Evolutionary conservation across 2,888 invertebrate genomes (phyloP), one percentile per base, ranked within the genome.

Genomic region (Nephrotoma guestfalica): DNA sequence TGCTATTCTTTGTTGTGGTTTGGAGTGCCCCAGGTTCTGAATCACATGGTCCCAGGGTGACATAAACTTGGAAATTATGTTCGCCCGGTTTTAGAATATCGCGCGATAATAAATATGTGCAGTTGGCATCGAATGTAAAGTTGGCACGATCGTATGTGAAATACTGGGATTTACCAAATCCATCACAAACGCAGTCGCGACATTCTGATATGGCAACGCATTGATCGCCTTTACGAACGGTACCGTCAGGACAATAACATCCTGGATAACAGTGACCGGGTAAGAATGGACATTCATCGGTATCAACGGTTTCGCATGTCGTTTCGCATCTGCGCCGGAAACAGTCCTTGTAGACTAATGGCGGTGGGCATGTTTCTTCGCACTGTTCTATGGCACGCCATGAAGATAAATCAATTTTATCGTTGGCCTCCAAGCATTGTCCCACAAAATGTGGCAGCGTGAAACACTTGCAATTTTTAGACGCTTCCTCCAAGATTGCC

Each of bases 211-310:
- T 94, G 87, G 93, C 92, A 6, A 96, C 93, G 89, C 97, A 97
- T 11, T 92, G 91, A 87, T 94, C 93, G 7, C 94, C 95, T 89
- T 94, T 93, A 18, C 95, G 92, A 0, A 96, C 94, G 3, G 90
- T 91, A 71, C 97, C 97, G 84, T 95, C 94, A 0, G 97, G 96
- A 88, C 97, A 97, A 91, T 96, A 97, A 91, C 97, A 97, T 86
- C 97, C 97, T 0, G 96, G 94, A 92, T 95, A 95, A 91, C 96
- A 97, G 84, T 93, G 93, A 47, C 95, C 94, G 15, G 93, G 93
- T 88, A 94, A 92, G 30, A 92, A 90, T 0, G 95, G 94, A 88
- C 96, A 96, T 87, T 91, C 91, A 86, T 93, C 93, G 13, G 92
- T 91, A 87, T 93, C 92, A 86, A 93, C 90, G 86, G 94, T 93